Percentiles rank a stretch among this genome's conserved stretches.
Evolutionary conservation across 2,888 invertebrate genomes (phyloP).

Genomic region (Drosophila neotestacea): DNA sequence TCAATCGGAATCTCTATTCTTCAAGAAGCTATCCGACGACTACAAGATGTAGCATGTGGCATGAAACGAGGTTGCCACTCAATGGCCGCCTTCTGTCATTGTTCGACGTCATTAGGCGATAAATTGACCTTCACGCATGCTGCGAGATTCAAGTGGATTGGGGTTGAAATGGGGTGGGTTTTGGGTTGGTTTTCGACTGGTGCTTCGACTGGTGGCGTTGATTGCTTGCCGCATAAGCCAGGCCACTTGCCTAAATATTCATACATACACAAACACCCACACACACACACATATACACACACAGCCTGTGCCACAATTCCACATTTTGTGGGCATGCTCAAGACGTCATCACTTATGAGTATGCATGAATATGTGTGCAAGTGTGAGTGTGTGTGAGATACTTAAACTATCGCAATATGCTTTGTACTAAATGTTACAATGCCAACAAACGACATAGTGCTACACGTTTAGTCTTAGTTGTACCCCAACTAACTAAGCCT

Average conservation of each 20-base stretch:
- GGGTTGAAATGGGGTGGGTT: background rate
- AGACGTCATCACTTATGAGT: conserved; percentile 17
- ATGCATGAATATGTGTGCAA: background rate
- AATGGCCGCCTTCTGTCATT: conserved; percentile 46
- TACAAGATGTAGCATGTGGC: conserved; percentile 23
- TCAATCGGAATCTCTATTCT: conserved; percentile 32
- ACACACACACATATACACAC: conserved; percentile 10
- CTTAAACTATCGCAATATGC: conserved; percentile 33
- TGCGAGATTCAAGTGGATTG: conserved; percentile 14
- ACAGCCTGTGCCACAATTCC: conserved; percentile 57
- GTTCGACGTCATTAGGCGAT: conserved; percentile 75
- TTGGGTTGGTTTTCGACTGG: too few relatives aligned
- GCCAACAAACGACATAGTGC: background rate
- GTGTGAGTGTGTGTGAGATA: background rate
- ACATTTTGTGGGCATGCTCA: conserved; percentile 25
- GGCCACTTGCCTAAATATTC: conserved; percentile 44
- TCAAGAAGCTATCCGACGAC: conserved; percentile 7
- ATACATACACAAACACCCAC: conserved; percentile 8
- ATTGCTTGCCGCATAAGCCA: conserved; percentile 65
- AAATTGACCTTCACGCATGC: conserved; percentile 78
- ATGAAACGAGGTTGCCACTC: conserved; percentile 23
- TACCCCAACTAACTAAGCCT: background rate
- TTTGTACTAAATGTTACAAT: conserved; percentile 25
- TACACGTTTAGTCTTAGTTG: background rate
- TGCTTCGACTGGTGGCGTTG: conserved; percentile 50